Base-by-base conservation (phyloP, 1,140 invertebrate genomes). In the Antheraea pernyi region DNA sequence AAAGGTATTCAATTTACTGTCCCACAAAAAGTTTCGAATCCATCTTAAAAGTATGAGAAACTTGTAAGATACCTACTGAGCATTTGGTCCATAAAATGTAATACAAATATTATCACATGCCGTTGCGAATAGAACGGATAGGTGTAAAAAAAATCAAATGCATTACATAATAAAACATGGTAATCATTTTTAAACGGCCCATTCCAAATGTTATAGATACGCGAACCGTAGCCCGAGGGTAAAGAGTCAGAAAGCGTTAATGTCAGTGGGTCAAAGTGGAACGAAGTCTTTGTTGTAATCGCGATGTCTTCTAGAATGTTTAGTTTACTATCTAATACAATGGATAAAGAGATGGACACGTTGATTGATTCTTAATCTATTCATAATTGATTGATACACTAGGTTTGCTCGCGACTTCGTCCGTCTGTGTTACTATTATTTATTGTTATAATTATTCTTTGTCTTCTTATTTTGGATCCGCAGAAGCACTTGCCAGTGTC, bases 221-320 rank as follows among this genome's bases (percentile, higher is more conserved):
- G 46, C 46, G 16, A 53, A 53, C 16, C 16, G 46, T 53, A 53
- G 46, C 46, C 46, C 6, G 16, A 13, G 46, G 46, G 46, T 16
- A 53, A 10, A 16, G 46, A 53, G 46, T 5, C 46, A 16, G 46
- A 53, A 53, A 53, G 46, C 13, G 46, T 61, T 61, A 74, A 78
- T 74, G 69, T 74, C 72, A 76, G 48, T 72, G 60, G 70, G 72
- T 69, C 74, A 74, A 72, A 79, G 72, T 79, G 70, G 67, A 75
- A 59, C 66, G 68, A 72, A 77, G 58, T 70, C 37, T 42, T 70
- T 60, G 19, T 68, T 61, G 60, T 19, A 53, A 53, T 53, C 46
- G 46, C 46, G 46, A 53, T 16, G 46, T 13, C 16, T 53, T 13
- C 46, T 53, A 53, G 16, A 53, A 53, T 53, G 46, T 53, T 53